Evolutionary conservation across 1,140 invertebrate genomes (phyloP), one percentile per base, ranked within the genome.

Genomic region (Stegodyphus dumicola): DNA sequence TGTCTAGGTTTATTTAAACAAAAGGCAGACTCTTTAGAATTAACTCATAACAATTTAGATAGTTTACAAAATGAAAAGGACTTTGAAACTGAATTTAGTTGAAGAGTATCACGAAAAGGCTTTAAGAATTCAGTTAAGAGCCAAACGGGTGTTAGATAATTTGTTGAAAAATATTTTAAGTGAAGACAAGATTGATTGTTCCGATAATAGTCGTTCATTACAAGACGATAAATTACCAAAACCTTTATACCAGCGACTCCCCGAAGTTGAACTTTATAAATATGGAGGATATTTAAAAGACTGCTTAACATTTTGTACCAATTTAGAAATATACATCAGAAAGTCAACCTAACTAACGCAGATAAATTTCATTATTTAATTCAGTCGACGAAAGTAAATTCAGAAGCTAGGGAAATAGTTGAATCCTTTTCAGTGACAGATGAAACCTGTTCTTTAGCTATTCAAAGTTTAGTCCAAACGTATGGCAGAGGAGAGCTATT

Each of bases 331-430:
- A 75, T 75, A n/a, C 73, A 75, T 17, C 51, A 75, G 33, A 75
- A 60, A 10, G 54, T 7, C 9, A 60, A 75, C 17, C 10, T 75
- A 75, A 75, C 49, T 6, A 10, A 53, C 9, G 6, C 5, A 17
- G 73, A 75, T 60, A 60, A 75, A 75, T 75, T 75, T 60, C 73
- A 75, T 75, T 75, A 75, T 75, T 56, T 75, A 15, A 75, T 75
- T 75, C 54, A 75, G 17, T 75, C 15, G 6, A 75, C 73, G 54
- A 60, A n/a, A 53, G 6, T 18, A 6, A 60, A 60, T 6, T 75
- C 73, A 17, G 73, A 75, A 75, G 73, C 49, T 6, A 75, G 73
- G 18, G 73, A 75, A 75, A n/a, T n/a, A n/a, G n/a, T n/a, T n/a
- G n/a, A n/a, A n/a, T 75, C 73, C 5, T 75, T 54, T 60, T 52